These are phyloP conservation scores for Apogon hyalosoma DNA, from an alignment of 2,797 vertebrate species.

Conservation along the genomic window DNA sequence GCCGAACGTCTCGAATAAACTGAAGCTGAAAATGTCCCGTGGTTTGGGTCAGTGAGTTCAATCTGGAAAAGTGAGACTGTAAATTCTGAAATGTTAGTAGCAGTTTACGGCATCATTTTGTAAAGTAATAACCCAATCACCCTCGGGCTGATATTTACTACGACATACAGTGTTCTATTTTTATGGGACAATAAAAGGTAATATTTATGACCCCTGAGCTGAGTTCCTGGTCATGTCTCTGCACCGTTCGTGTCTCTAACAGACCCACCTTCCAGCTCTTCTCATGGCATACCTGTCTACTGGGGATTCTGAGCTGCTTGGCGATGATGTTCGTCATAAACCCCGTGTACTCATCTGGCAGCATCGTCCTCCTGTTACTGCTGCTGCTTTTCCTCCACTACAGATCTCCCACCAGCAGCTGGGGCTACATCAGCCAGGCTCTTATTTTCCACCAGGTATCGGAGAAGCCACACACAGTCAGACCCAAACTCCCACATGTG, in stretches of 20 bases:
- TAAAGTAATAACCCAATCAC: not conserved
- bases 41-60: not conserved
- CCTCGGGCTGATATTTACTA: not conserved
- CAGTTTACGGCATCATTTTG: no score
- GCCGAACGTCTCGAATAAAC: no score
- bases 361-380: constrained; percentile 88
- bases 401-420: constrained; percentile 91
- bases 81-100: not conserved
- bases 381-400: constrained; percentile 92
- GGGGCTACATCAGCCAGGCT: constrained; percentile 96
- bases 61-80: not conserved
- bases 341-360: constrained; percentile 89
- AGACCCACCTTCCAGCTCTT: constrained; percentile 92
- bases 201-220: constrained; percentile 3
- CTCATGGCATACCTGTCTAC: constrained; percentile 93
- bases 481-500: not conserved
- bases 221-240: no score
- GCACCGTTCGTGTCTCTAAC: constrained; percentile 28
- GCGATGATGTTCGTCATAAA: constrained; percentile 97
- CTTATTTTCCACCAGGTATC: constrained; percentile 94
- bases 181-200: not conserved
- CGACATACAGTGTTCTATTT: not conserved
- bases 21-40: no score
- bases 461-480: not conserved
- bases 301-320: constrained; percentile 91